Evolutionary conservation across 1,140 invertebrate species (phyloP).

Genomic region (Tetramorium simillimum): DNA sequence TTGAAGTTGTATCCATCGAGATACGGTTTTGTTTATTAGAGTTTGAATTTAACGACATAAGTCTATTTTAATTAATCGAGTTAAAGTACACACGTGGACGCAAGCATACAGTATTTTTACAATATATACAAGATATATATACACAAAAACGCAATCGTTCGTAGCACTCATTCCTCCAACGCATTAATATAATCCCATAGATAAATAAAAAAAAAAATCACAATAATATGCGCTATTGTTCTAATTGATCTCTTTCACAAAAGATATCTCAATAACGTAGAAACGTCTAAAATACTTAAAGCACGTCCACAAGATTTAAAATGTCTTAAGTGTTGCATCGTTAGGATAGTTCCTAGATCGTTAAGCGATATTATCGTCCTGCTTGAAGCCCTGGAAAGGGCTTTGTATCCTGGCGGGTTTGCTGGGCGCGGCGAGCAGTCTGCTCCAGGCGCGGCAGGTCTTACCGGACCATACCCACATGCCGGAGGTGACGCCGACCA

Average conservation of each 20-base stretch:
- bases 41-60: neutral
- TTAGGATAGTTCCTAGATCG: neutral
- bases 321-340: neutral
- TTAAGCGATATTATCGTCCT: conserved; percentile 41
- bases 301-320: neutral
- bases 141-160: neutral
- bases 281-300: neutral
- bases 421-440: conserved; percentile 84
- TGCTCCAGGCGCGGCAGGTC: conserved; percentile 92
- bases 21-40: neutral
- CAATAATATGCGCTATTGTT: neutral
- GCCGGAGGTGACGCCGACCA: conserved; percentile 93
- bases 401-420: conserved; percentile 74
- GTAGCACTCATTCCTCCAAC: neutral
- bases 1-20: neutral
- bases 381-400: conserved; percentile 68
- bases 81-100: neutral
- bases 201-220: conserved; percentile 39
- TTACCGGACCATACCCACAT: conserved; percentile 97
- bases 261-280: neutral
- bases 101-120: conserved; percentile 29
- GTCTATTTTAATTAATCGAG: neutral
- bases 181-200: neutral
- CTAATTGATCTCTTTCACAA: conserved; percentile 11
- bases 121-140: conserved; percentile 41